Base-by-base conservation (phyloP, 1,140 invertebrate genomes). In the Ceratitis capitata region DNA sequence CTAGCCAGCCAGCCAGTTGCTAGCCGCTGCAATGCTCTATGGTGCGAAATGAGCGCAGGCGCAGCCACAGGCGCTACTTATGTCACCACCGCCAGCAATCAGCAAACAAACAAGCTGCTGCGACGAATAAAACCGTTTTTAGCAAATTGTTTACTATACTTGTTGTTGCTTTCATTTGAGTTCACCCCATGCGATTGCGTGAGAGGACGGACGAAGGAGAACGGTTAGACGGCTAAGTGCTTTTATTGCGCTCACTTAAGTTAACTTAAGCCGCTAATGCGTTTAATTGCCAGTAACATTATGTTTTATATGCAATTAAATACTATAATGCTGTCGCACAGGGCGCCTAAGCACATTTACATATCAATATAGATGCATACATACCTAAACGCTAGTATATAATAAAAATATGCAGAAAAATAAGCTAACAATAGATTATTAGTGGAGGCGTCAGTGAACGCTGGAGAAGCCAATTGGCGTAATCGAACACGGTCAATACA, bases 211-310 rank as follows among this genome's bases (percentile, higher is more conserved):
- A n/a, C n/a, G n/a, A n/a, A n/a, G n/a, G n/a, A n/a, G n/a, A n/a
- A n/a, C n/a, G n/a, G n/a, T n/a, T 19, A 45, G 39, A 78, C 69
- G 2, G 69, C 16, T 45, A 39, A 78, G 69, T 78, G 42, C 42
- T 78, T 78, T 78, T 78, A 78, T 78, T 78, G 69, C 39, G 42
- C 42, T 78, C 69, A 78, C 69, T 78, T 78, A 78, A 78, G 69
- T 23, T 78, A 12, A 78, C 19, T 78, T 78, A 39, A 78, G 69
- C 42, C 26, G 69, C 69, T 78, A 78, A 78, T 78, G 69, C 69
- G 42, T 78, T 78, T 78, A 78, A 78, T 42, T 78, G 69, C 69
- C 42, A 45, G 69, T 45, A 78, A 78, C 35, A 45, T 35, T 12
- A 64, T 64, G 23, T 29, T 45, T 45, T 45, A 78, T 78, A 12